Conservation (phyloP, 2,888 invertebrate species). For the Eristalis pertinax region DNA sequence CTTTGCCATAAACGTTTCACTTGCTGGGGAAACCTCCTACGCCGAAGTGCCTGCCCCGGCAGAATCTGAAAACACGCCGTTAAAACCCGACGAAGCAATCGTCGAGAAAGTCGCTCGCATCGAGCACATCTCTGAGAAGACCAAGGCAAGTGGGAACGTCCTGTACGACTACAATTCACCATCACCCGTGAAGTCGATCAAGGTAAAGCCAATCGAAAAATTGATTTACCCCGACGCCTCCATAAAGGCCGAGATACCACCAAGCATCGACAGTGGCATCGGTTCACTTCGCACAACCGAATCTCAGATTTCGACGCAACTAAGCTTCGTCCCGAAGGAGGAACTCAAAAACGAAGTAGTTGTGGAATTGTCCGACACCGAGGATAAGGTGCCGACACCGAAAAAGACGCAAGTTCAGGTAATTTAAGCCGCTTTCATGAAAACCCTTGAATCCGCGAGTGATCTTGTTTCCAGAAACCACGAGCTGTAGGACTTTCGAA, state of each 20-base stretch:
- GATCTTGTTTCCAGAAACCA: slow-evolving; percentile 9
- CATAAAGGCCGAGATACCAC: background rate
- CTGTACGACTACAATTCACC: slow-evolving; percentile 72
- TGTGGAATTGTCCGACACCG: slow-evolving; percentile 44
- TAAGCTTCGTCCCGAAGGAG: background rate
- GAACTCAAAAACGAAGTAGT: slow-evolving; percentile 9
- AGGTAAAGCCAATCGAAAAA: background rate
- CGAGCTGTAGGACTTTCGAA: slow-evolving; percentile 39
- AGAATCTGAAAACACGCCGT: slow-evolving; percentile 8
- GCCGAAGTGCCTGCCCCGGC: slow-evolving; percentile 1
- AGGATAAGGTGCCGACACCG: background rate
- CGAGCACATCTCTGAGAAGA: slow-evolving; percentile 65
- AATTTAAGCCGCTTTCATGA: background rate
- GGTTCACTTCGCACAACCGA: slow-evolving; percentile 18
- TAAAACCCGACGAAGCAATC: slow-evolving; percentile 59
- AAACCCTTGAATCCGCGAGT: background rate
- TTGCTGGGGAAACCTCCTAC: slow-evolving; percentile 25
- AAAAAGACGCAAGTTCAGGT: slow-evolving; percentile 21
- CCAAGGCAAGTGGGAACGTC: slow-evolving; percentile 43
- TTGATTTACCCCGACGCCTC: background rate
- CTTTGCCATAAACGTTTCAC: slow-evolving; percentile 79
- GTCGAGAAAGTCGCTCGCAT: slow-evolving; percentile 73
- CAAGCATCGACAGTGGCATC: slow-evolving; percentile 41
- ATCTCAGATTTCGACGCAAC: slow-evolving; percentile 27
- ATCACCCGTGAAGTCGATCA: slow-evolving; percentile 36